These are phyloP conservation scores for Leptobrachium leishanense DNA, from an alignment of 2,113 vertebrate genomes.

Conservation along the genomic window DNA sequence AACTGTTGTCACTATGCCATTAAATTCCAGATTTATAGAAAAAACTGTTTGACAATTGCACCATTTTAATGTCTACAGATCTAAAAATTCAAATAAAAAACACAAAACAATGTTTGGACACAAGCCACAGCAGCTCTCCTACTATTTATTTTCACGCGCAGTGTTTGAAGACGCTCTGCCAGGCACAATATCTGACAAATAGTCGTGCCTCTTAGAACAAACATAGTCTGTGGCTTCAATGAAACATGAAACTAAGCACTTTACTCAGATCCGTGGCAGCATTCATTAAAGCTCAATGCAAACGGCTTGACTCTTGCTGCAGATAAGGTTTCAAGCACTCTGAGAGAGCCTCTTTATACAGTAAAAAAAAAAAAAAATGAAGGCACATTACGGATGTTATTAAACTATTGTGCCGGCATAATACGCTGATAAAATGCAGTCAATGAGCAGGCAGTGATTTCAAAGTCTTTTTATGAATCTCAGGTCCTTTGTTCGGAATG, in stretches of 20 bases:
- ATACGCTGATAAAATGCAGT: slow-evolving; percentile 45
- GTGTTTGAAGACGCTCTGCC: slow-evolving; percentile 21
- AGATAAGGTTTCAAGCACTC: slow-evolving; percentile 50
- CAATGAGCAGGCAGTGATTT: slow-evolving; percentile 46
- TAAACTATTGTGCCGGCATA: slow-evolving; percentile 46
- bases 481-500: slow-evolving; percentile 36
- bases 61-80: too few species aligned
- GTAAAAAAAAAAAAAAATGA: slow-evolving; percentile 24
- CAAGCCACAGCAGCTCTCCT: slow-evolving; percentile 9
- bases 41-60: too few species aligned
- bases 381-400: slow-evolving; percentile 47
- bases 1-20: too few species aligned
- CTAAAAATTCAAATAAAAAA: too few species aligned
- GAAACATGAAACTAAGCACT: slow-evolving; percentile 46
- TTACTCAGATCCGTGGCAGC: slow-evolving; percentile 39
- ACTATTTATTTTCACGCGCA: slow-evolving; percentile 38
- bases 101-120: too few species aligned
- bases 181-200: slow-evolving; percentile 22
- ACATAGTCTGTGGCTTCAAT: slow-evolving; percentile 33
- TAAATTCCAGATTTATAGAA: too few species aligned
- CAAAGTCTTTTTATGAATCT: slow-evolving; percentile 36
- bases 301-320: slow-evolving; percentile 45
- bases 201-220: slow-evolving; percentile 16
- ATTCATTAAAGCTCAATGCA: slow-evolving; percentile 43
- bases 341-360: slow-evolving; percentile 47